These are phyloP conservation scores for Ochropacha duplaris DNA, from an alignment of 2,888 invertebrate genomes.

Conservation along the genomic window DNA sequence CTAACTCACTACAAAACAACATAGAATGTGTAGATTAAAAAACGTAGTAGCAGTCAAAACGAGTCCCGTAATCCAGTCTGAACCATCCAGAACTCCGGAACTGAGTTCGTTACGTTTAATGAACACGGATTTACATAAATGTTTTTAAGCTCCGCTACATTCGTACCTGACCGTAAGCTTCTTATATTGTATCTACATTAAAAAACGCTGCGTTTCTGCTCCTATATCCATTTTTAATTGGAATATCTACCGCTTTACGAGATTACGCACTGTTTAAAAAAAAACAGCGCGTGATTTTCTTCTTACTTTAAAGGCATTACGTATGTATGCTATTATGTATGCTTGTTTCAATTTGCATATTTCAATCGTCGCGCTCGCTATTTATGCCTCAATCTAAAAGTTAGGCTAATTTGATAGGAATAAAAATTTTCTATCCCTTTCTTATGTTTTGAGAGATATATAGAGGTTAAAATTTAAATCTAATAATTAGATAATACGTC, in stretches of 20 bases:
- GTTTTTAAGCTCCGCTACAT: conserved; percentile 42
- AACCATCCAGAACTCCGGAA: conserved; percentile 21
- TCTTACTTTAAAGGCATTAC: no score
- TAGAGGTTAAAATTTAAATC: no score
- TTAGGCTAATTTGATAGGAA: no score
- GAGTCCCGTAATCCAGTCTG: conserved; percentile 37
- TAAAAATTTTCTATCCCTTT: no score
- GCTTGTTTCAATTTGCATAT: no score
- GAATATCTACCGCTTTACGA: not conserved
- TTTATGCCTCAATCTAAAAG: no score
- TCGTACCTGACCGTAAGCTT: conserved; percentile 35
- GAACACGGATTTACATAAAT: conserved; percentile 61
- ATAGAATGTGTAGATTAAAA: not conserved
- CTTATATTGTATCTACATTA: conserved; percentile 22
- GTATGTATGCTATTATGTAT: no score
- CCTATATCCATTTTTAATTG: not conserved
- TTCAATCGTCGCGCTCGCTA: no score
- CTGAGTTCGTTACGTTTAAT: conserved; percentile 61
- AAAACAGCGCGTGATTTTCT: not conserved
- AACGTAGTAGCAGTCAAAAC: conserved; percentile 19
- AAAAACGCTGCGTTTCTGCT: not conserved
- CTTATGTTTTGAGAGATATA: no score
- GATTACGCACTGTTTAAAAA: not conserved
- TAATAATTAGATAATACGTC: not conserved
- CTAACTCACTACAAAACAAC: not conserved